Evolutionary conservation across 2,888 invertebrate species (phyloP), one percentile per base, ranked within the genome.

Genomic region (Ceriagrion tenellum): DNA sequence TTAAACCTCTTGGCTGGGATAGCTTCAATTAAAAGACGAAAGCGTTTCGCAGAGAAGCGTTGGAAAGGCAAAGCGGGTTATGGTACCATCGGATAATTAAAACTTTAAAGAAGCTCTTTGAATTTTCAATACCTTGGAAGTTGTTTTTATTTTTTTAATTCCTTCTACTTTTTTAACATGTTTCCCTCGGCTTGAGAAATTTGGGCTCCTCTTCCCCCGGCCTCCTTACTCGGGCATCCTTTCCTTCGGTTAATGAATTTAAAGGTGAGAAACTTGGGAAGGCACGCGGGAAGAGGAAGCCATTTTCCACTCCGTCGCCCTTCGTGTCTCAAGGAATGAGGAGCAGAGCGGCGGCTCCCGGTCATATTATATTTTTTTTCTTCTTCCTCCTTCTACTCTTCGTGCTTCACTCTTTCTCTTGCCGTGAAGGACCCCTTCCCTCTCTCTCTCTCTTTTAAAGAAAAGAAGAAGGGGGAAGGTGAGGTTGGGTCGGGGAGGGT

Each of bases 171-270:
- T 93, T 74, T 93, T 55, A 55, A 26, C 93, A 74, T 93, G n/a
- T 69, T 69, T 93, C 47, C 40, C 55, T 89, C 26, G 12, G 55
- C 55, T n/a, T 89, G 69, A 81, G 74, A 93, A 69, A 69, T 59
- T 93, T 93, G 63, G 93, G 26, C 47, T 40, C 47, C 93, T 69
- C 74, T 3, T 18, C 2, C 69, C n/a, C 69, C 69, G 2, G 10
- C 69, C 69, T 69, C 69, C 69, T 26, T n/a, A 30, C 30, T 6
- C 69, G 35, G 20, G 69, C 55, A 93, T 93, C 93, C 69, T 69
- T 47, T 69, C 69, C 93, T 93, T 47, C 74, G 47, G 69, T 93
- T 93, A 93, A 93, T 93, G 93, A 93, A 93, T 93, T 93, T 93
- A 93, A 93, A 93, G 93, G 93, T 93, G 74, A 93, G 93, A 93